Evolutionary conservation across 2,797 vertebrate species (phyloP), one percentile per base, ranked within the genome.

Genomic region (Sebastes itinus): DNA sequence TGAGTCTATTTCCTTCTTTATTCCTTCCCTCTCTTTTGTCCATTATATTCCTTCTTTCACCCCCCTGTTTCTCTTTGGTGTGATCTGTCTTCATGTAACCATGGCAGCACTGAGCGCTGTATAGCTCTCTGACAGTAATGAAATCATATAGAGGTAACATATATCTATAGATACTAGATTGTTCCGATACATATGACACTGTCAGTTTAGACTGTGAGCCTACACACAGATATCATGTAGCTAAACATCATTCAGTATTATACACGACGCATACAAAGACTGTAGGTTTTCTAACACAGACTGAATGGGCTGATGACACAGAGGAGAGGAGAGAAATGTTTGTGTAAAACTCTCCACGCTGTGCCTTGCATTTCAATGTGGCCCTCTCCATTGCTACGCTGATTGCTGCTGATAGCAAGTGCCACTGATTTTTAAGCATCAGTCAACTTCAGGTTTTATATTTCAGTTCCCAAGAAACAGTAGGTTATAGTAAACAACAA

Each of bases 331-430:
- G 22, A 59, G 13, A 58, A 30, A 16, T 70, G 54, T 76, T 49
- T 72, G 58, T 72, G 65, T 66, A 49, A 52, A 25, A 49, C 49
- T 30, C 58, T 59, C 23, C 12, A 42, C 73, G 20, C 32, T 42
- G 42, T 70, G 33, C 62, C 25, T 9, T 77, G 69, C 75, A 74
- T 78, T 77, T 65, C 35, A 83, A 59, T 65, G 71, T 6, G 20
- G n/a, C 28, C 5, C 14, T 78, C 64, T 69, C 65, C 65, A 65
- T 75, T 22, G 64, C 64, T 58, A 35, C 52, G 64, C 38, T 52
- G 69, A 73, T 69, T 78, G 64, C 58, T 72, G 61, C 42, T 60
- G 79, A 66, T 38, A 64, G 18, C 3, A 27, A 68, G 25, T 52
- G 27, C 58, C 65, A 80, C 49, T 25, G 46, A 42, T 58, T 52